Percentiles rank a stretch among this genome's conserved stretches.
Evolutionary conservation across 2,797 vertebrate species (phyloP).

Genomic region (Forpus xanthops): DNA sequence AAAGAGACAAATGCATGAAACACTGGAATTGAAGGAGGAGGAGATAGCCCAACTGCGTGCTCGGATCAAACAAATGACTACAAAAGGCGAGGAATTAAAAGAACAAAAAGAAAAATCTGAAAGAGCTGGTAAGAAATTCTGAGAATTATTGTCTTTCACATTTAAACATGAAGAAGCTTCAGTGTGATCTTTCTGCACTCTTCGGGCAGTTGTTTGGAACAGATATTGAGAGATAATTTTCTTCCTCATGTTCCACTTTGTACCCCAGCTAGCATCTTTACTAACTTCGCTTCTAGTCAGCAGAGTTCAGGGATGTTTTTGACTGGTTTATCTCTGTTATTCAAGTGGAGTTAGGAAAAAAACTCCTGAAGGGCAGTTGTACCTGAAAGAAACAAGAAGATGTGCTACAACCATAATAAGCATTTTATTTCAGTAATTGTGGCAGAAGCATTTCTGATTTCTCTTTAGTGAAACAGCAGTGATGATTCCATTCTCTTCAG

Average conservation of each 20-base stretch:
- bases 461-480: background rate
- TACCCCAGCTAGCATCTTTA: background rate
- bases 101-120: constrained; percentile 95
- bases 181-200: background rate
- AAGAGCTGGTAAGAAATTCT: constrained; percentile 85
- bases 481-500: background rate
- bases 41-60: constrained; percentile 88
- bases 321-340: background rate
- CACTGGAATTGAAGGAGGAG: constrained; percentile 95
- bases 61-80: constrained; percentile 82
- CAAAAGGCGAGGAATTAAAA: constrained; percentile 87
- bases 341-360: background rate
- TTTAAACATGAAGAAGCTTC: background rate
- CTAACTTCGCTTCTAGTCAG: background rate
- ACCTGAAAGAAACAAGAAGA: background rate
- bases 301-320: background rate
- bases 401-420: background rate
- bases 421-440: background rate
- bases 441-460: background rate
- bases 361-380: background rate
- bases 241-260: background rate
- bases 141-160: background rate
- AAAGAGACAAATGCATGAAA: constrained; percentile 98
- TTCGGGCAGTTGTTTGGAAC: background rate
- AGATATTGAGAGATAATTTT: background rate